phyloP scores from a whole-genome alignment of 2,888 invertebrate species.

The Sarcophaga subvicina region DNA sequence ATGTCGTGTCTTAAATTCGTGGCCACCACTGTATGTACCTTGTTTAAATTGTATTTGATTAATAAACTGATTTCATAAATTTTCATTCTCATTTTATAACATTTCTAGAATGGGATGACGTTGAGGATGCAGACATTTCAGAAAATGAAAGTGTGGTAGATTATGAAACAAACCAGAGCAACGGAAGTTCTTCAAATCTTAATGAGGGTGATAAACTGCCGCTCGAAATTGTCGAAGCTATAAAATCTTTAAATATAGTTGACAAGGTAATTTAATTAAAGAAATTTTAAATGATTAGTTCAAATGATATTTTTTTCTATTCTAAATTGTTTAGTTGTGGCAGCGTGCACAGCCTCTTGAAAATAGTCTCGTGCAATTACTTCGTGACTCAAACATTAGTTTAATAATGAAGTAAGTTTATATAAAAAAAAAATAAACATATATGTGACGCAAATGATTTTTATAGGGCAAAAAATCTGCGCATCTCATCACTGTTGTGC shows the following conservation, averaged over 20 bases:
- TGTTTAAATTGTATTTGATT: too few relatives aligned
- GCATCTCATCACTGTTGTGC: constrained; percentile 87
- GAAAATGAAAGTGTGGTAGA: constrained; percentile 81
- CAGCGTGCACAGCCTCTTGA: constrained; percentile 81
- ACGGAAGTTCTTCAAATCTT: constrained; percentile 70
- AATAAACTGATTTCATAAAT: neutral
- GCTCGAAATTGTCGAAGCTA: constrained; percentile 84
- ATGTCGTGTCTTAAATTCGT: too few relatives aligned
- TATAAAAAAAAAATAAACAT: neutral
- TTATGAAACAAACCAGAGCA: constrained; percentile 75
- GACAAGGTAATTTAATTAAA: constrained; percentile 82
- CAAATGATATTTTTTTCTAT: neutral
- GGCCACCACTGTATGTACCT: too few relatives aligned
- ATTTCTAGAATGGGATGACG: constrained; percentile 71
- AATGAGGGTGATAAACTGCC: constrained; percentile 83
- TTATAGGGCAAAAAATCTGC: constrained; percentile 83
- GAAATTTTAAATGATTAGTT: constrained; percentile 5
- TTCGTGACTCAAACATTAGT: constrained; percentile 82
- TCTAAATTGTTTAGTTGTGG: constrained; percentile 72
- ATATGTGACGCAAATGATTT: neutral
- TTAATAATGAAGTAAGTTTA: constrained; percentile 83
- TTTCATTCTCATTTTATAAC: neutral
- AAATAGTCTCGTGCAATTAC: constrained; percentile 83
- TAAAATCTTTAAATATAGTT: constrained; percentile 84
- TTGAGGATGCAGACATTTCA: constrained; percentile 82